phyloP scores from a whole-genome alignment of 2,888 invertebrate genomes.

The Aphodius sticticus region DNA sequence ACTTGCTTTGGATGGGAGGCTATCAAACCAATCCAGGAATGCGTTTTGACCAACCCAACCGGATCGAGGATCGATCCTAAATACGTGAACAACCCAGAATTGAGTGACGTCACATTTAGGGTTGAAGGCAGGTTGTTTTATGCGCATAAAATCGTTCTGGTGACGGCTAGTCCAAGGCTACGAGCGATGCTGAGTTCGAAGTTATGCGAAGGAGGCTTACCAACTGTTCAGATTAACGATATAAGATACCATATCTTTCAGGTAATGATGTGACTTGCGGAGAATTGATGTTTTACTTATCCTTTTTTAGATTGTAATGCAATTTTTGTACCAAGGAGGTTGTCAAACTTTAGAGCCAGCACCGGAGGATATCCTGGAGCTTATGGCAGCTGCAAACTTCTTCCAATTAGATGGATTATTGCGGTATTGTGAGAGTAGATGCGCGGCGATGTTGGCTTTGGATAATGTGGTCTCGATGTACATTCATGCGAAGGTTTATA shows the following conservation, averaged over 20 bases:
- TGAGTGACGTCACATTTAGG: constrained; percentile 91
- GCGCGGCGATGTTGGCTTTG: constrained; percentile 83
- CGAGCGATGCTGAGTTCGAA: constrained; percentile 85
- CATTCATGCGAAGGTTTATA: constrained; percentile 93
- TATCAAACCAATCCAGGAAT: constrained; percentile 78
- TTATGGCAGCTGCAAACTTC: constrained; percentile 92
- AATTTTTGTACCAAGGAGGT: constrained; percentile 90
- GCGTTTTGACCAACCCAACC: constrained; percentile 66
- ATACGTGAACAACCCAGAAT: constrained; percentile 92
- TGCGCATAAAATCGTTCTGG: constrained; percentile 92
- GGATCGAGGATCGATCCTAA: constrained; percentile 88
- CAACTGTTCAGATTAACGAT: constrained; percentile 91
- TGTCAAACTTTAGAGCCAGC: constrained; percentile 81
- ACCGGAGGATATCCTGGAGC: constrained; percentile 82
- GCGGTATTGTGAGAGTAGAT: constrained; percentile 85
- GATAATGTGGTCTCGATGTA: constrained; percentile 93
- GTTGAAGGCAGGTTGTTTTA: constrained; percentile 92
- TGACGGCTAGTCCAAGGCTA: constrained; percentile 87
- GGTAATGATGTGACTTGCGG: constrained; percentile 67
- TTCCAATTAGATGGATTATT: constrained; percentile 88
- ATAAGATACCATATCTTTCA: constrained; percentile 93
- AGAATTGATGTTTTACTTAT: constrained; percentile 9
- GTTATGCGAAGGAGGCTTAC: constrained; percentile 76
- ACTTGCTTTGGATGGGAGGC: constrained; percentile 89
- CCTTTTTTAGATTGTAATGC: constrained; percentile 82